phyloP scores from a whole-genome alignment of 2,888 invertebrate genomes.

The Lochmaea crataegi region DNA sequence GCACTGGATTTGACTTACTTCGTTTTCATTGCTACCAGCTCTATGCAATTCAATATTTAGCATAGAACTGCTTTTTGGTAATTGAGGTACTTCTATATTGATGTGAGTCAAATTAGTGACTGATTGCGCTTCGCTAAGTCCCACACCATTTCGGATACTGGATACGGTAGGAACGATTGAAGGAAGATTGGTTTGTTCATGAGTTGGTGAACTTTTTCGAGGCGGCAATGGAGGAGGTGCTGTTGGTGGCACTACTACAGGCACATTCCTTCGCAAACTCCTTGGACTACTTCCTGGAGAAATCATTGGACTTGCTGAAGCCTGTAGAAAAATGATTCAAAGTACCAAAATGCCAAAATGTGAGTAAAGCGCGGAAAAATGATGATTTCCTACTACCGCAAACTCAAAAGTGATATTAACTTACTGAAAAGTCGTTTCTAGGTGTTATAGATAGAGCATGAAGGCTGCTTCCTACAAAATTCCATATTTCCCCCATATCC shows the following conservation, averaged over 20 bases:
- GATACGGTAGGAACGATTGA: conserved; percentile 52
- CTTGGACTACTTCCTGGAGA: conserved; percentile 72
- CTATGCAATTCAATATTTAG: conserved; percentile 58
- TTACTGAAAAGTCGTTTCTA: conserved; percentile 66
- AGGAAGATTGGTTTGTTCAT: conserved; percentile 55
- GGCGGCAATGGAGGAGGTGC: conserved; percentile 75
- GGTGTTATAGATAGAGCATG: conserved; percentile 69
- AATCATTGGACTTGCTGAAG: conserved; percentile 69
- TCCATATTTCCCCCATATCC: conserved; percentile 68
- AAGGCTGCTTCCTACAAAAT: conserved; percentile 66
- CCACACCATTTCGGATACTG: conserved; percentile 50
- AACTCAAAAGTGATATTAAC: conserved; percentile 39
- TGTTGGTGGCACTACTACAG: conserved; percentile 56
- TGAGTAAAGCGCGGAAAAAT: too few relatives aligned
- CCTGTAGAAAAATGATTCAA: conserved; percentile 59
- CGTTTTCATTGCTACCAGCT: conserved; percentile 39
- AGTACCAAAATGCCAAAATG: too few relatives aligned
- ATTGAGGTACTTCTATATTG: conserved; percentile 53
- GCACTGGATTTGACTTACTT: conserved; percentile 23
- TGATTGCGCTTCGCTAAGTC: conserved; percentile 59
- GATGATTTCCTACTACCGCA: too few relatives aligned
- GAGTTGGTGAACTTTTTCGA: conserved; percentile 68
- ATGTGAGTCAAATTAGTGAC: conserved; percentile 57
- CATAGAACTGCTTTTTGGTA: conserved; percentile 63
- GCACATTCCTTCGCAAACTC: conserved; percentile 61